Evolutionary conservation across 2,888 invertebrate species (phyloP), one percentile per base, ranked within the genome.

Genomic region (Dermolepida albohirtum): DNA sequence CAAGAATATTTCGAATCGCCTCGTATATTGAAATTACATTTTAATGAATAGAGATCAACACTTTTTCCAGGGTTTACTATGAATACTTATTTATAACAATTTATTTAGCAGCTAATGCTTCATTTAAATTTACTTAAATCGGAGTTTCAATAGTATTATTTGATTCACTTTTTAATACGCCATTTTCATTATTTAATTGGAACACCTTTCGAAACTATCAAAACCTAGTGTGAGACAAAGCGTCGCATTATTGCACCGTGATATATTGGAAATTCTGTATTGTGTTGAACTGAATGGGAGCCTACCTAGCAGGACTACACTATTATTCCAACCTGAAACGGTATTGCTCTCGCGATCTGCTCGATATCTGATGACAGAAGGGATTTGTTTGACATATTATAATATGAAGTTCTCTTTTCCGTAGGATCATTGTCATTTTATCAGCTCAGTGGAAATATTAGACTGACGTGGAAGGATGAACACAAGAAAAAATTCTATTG

Each of bases 341-440:
- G 66, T 67, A 71, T 71, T 71, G 70, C 69, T 71, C 68, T 59
- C 52, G 51, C 66, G 66, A 70, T 68, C 67, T 51, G 50, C 64
- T 44, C 54, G 57, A 70, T 68, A 68, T 70, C 70, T 57, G 68
- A 64, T 66, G 68, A 67, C 68, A 70, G 57, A 68, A 62, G 52
- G 63, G 59, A 64, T 68, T 64, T 49, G 43, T 55, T 47, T 55
- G 64, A 68, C 64, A 54, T 64, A 68, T 64, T 68, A 68, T 68
- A 67, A 52, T 66, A 66, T 47, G 57, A 39, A 51, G 22, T 64
- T 68, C 64, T 55, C 41, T 64, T 59, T 16, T 14, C 59, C 27
- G 47, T 50, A 39, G 5, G 49, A 22, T 49, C 57, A 43, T 67
- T 62, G 62, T 63, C 51, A 43, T 62, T 43, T 51, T 49, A 52